Evolutionary conservation across 2,113 vertebrate species (phyloP).

Genomic region (Dasyprocta punctata): DNA sequence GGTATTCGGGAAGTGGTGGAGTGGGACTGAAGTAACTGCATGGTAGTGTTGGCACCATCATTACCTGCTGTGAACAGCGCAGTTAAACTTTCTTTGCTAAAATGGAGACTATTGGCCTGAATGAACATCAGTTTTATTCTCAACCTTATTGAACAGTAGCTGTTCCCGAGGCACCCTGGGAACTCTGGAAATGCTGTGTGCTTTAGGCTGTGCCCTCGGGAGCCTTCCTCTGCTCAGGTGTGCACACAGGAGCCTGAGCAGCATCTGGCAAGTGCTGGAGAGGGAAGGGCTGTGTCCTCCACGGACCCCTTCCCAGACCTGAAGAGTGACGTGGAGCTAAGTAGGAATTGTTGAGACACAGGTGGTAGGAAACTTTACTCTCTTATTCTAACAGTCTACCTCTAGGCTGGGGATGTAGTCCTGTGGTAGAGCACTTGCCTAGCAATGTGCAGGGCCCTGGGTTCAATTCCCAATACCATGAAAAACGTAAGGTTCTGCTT

Average conservation of each 20-base stretch:
- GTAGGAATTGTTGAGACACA: not conserved
- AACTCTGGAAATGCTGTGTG: not conserved
- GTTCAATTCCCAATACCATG: not conserved
- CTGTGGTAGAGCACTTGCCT: not conserved
- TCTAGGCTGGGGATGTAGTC: not conserved
- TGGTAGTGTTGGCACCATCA: not conserved
- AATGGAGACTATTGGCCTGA: not conserved
- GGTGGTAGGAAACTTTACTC: not conserved
- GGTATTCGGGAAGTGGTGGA: not conserved
- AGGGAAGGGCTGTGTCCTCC: not conserved
- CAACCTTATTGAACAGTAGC: rapidly evolving
- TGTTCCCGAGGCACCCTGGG: not conserved
- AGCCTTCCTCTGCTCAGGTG: not conserved
- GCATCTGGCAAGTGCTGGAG: not conserved
- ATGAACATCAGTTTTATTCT: not conserved
- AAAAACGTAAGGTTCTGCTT: not conserved
- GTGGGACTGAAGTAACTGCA: not conserved
- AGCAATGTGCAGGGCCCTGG: not conserved
- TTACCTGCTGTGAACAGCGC: not conserved
- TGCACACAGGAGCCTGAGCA: not conserved
- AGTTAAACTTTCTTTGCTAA: not conserved
- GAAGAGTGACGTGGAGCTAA: too few relatives aligned
- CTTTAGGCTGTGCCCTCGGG: not conserved
- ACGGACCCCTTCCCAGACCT: not conserved
- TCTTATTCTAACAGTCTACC: not conserved